Conservation (phyloP, 2,888 invertebrate species). For the Petrophora chlorosata region DNA sequence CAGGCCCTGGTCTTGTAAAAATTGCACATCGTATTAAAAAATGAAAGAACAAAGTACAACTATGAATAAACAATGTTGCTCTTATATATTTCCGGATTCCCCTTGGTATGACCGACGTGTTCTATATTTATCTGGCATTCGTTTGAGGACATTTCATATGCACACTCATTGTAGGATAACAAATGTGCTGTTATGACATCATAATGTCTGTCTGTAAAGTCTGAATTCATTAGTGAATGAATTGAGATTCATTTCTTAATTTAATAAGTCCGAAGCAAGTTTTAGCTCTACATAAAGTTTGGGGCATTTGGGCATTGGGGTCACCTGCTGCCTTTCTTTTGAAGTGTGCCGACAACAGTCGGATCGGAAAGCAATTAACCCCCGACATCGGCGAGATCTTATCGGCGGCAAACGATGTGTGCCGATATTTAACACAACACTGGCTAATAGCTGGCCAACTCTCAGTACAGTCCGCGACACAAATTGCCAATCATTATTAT, state of each 20-base stretch:
- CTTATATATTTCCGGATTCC: conserved; percentile 51
- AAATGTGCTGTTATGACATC: neutral
- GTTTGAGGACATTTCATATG: neutral
- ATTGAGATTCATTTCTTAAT: neutral
- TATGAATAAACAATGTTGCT: neutral
- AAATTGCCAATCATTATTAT: too few relatives aligned
- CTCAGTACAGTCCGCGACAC: too few relatives aligned
- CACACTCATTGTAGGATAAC: neutral
- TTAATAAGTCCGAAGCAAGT: neutral
- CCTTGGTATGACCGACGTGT: conserved; percentile 43
- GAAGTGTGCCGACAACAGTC: conserved; percentile 5
- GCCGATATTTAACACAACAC: conserved; percentile 2
- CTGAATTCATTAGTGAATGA: neutral
- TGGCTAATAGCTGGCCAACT: too few relatives aligned
- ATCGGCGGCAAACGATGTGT: conserved; percentile 1
- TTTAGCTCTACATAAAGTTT: too few relatives aligned
- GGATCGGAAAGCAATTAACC: conserved; percentile 8
- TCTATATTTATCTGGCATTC: neutral
- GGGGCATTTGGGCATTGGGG: too few relatives aligned
- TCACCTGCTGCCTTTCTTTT: conserved; percentile 2
- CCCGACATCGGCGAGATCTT: conserved; percentile 3
- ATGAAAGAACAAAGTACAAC: too few relatives aligned
- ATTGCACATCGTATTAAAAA: too few relatives aligned
- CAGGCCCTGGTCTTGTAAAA: too few relatives aligned
- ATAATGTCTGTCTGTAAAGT: too few relatives aligned